Conservation (phyloP, 2,113 vertebrate genomes). For the Acrocephalus kingi region DNA sequence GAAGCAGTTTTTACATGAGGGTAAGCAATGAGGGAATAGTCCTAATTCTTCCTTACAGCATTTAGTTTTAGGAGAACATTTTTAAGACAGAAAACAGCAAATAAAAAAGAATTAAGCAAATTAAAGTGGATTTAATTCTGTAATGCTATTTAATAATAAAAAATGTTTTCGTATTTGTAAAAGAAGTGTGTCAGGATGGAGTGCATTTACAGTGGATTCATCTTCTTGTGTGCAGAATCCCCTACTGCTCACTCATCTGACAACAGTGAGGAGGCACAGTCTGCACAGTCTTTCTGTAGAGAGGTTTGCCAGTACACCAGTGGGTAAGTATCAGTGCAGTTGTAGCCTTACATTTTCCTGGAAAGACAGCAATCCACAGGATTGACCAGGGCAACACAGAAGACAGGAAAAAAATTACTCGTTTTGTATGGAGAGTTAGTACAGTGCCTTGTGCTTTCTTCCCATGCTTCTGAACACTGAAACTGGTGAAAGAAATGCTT, state of each 20-base stretch:
- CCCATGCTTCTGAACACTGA: not conserved
- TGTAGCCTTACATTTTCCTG: not conserved
- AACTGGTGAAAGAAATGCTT: not conserved
- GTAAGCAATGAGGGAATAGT: not conserved
- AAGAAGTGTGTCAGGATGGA: not conserved
- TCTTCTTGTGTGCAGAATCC: constrained; percentile 72
- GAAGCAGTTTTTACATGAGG: not conserved
- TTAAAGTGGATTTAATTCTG: not conserved
- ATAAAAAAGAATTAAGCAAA: not conserved
- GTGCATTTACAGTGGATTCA: not conserved
- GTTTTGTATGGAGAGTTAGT: not conserved
- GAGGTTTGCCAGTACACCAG: constrained; percentile 78
- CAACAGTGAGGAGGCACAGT: constrained; percentile 82
- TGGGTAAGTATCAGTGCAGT: constrained; percentile 73
- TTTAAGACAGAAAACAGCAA: not conserved
- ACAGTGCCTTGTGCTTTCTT: not conserved
- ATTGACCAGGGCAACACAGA: not conserved
- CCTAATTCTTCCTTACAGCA: not conserved
- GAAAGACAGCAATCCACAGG: not conserved
- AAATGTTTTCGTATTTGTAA: not conserved
- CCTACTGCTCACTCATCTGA: constrained; percentile 69
- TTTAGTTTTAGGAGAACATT: not conserved
- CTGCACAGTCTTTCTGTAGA: constrained; percentile 81
- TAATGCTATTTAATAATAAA: not conserved
- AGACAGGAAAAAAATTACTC: not conserved